Evolutionary conservation across 2,113 vertebrate species (phyloP), one percentile per base, ranked within the genome.

Genomic region (Corythoichthys haematopterus): DNA sequence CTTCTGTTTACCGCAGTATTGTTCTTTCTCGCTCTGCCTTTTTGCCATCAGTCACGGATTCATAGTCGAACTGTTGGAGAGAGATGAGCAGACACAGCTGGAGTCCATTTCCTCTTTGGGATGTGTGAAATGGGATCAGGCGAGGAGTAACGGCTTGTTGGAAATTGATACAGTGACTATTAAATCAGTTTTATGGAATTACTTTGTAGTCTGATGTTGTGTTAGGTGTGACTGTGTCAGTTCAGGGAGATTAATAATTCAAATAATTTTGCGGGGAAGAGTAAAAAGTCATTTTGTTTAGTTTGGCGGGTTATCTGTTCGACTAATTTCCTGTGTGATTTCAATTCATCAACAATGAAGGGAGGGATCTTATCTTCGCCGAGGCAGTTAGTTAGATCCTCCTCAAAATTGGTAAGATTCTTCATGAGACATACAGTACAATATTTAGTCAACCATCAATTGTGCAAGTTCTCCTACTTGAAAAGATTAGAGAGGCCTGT

Each of bases 161-260:
- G 51, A 74, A 74, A 63, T 69, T 66, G 64, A 58, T 74, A 75
- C 35, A 52, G 13, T 33, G 38, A 70, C 74, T 40, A 36, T 57
- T 79, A 67, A 58, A 79, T 79, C 59, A 68, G 36, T 72, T 81
- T 72, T 69, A 76, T 64, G 38, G 50, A 75, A 82, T 59, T 53
- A 57, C 59, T 73, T 46, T 64, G n/a, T 67, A 53, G 33, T 43
- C 60, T 53, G 68, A 53, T 58, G 47, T 58, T 57, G 50, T 20
- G 33, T 57, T 60, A 56, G 48, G 33, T 61, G 38, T 60, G 47
- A 47, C 59, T 38, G 10, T 69, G 16, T 77, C 56, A 72, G 14
- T 58, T 59, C 12, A 6, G 62, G 46, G 65, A 60, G 28, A 69
- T 72, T 3, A 66, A 66, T 70, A 51, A 2, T 68, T 76, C n/a